Evolutionary conservation across 2,797 vertebrate genomes (phyloP), one percentile per base, ranked within the genome.

Genomic region (Ctenopoma kingsleyae): DNA sequence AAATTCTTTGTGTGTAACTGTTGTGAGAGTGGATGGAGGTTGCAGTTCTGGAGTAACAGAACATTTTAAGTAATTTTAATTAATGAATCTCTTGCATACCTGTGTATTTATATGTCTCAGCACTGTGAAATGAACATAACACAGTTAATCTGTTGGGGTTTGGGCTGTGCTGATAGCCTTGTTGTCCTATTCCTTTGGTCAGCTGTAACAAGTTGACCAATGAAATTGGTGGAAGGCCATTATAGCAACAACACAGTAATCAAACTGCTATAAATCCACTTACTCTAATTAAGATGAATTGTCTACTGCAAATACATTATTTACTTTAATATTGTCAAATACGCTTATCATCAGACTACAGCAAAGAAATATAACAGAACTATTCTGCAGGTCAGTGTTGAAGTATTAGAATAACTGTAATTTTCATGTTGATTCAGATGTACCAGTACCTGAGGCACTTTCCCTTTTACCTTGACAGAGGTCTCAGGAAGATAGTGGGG

Each of bases 401-500:
- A 20, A 19, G n/a, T 25, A 40, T 65, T 17, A 30, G 9, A 71
- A 27, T 38, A 25, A 9, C 8, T 51, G 20, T 0, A 8, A 32
- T 59, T 35, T 61, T 27, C 6, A 35, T 41, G 25, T 35, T 46
- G 35, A 56, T 67, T 30, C 15, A 49, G 22, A 50, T 25, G 40
- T 1, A 52, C 10, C 19, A 35, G 32, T 15, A 64, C 36, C 51
- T 7, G 41, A 51, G 54, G 61, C 49, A 44, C 9, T 38, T 30
- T 59, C 10, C 54, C 13, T 9, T 41, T 17, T 64, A 95, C 96
- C 95, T 97, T 97, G 74, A 96, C 95, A 2, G 96, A 96, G 0
- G 94, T 96, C 88, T 96, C 96, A 5, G 96, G 95, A 67, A 97
- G 92, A 85, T 96, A 97, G 80, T 96, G 96, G 13, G 95, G 96